Conservation (phyloP, 1,140 invertebrate genomes). For the Scaptomyza hsui region DNA sequence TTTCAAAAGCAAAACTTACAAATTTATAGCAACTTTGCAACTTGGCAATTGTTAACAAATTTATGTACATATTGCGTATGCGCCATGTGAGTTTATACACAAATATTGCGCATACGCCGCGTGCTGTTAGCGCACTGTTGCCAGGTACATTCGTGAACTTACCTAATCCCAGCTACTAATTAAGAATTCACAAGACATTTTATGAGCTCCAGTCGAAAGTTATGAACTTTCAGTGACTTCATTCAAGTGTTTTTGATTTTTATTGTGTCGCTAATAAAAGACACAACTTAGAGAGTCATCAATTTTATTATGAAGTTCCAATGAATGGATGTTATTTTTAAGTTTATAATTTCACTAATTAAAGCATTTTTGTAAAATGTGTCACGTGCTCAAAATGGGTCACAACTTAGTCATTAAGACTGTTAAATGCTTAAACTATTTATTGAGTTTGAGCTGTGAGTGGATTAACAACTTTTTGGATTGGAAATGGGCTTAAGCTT, state of each 20-base stretch:
- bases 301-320: not conserved
- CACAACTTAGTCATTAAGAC: constrained; percentile 9
- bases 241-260: constrained; percentile 27
- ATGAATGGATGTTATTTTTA: constrained; percentile 37
- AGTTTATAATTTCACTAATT: constrained; percentile 38
- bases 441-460: constrained; percentile 4
- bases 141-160: constrained; percentile 36
- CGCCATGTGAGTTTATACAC: constrained; percentile 59
- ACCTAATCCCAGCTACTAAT: constrained; percentile 47
- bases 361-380: constrained; percentile 28
- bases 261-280: constrained; percentile 29
- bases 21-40: constrained; percentile 72
- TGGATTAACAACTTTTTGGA: constrained; percentile 19
- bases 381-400: constrained; percentile 38
- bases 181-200: constrained; percentile 45
- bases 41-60: constrained; percentile 72
- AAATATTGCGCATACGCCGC: constrained; percentile 68
- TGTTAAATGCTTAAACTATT: constrained; percentile 20
- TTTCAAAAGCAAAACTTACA: constrained; percentile 55
- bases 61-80: constrained; percentile 71
- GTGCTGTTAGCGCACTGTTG: constrained; percentile 24
- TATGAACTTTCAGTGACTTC: constrained; percentile 32
- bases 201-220: constrained; percentile 29
- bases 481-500: too few relatives aligned
- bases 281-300: constrained; percentile 5